These are phyloP conservation scores for Caranx ignobilis DNA, from an alignment of 2,113 vertebrate genomes.

Conservation along the genomic window DNA sequence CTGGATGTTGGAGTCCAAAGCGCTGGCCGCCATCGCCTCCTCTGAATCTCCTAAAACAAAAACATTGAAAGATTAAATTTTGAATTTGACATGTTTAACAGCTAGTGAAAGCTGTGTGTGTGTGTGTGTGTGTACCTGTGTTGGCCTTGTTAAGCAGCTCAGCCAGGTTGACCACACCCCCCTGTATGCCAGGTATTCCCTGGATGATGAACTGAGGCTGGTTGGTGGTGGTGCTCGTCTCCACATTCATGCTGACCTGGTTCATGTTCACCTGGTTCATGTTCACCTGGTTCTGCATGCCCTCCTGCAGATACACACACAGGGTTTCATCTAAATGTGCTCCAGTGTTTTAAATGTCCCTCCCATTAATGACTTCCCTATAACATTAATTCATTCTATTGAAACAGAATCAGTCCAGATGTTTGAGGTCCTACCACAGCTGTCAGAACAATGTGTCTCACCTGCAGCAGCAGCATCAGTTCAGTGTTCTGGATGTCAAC, in stretches of 20 bases:
- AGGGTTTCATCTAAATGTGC: not conserved
- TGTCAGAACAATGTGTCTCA: constrained; percentile 35
- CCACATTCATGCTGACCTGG: constrained; percentile 81
- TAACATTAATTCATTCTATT: too few species aligned
- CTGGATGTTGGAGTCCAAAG: constrained; percentile 83
- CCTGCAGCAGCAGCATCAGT: constrained; percentile 91
- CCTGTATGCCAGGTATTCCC: constrained; percentile 76
- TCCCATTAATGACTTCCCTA: too few species aligned
- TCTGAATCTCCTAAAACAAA: constrained; percentile 79
- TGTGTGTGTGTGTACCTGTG: constrained; percentile 73
- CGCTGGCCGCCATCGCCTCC: constrained; percentile 80
- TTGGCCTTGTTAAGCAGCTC: constrained; percentile 85
- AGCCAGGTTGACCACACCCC: constrained; percentile 84
- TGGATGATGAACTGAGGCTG: constrained; percentile 88
- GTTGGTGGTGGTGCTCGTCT: constrained; percentile 63
- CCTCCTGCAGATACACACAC: constrained; percentile 82
- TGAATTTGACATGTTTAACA: too few species aligned
- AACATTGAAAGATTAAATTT: not conserved
- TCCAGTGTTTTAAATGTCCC: too few species aligned
- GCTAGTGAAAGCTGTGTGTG: too few species aligned
- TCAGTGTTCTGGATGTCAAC: constrained; percentile 90
- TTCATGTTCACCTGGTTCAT: constrained; percentile 81
- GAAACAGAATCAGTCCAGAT: not conserved
- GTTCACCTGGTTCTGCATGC: constrained; percentile 89
- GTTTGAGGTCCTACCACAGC: not conserved